Evolutionary conservation across 2,888 invertebrate genomes (phyloP).

Genomic region (Brenthis daphne): DNA sequence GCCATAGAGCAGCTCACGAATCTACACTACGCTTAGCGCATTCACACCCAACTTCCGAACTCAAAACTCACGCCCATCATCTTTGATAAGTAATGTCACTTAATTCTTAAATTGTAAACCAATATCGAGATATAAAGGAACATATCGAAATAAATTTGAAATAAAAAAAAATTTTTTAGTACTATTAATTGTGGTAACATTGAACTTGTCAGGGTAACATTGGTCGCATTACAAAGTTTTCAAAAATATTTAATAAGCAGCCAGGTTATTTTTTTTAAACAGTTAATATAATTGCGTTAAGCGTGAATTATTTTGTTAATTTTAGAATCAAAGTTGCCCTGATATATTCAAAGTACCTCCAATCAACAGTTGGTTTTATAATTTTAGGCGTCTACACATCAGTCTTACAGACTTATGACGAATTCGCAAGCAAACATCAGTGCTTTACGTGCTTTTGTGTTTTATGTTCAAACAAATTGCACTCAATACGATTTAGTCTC

Average conservation of each 20-base stretch:
- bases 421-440: conserved; percentile 37
- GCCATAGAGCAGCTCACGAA: conserved; percentile 48
- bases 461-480: conserved; percentile 26
- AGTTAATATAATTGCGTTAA: conserved; percentile 1
- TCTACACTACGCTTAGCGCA: conserved; percentile 41
- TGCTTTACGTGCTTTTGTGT: conserved; percentile 48
- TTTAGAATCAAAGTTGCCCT: not conserved
- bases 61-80: conserved; percentile 8
- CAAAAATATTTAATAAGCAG: not conserved
- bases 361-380: not conserved
- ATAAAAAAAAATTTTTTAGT: not conserved
- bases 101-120: conserved; percentile 16
- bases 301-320: not conserved
- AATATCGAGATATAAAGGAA: conserved; percentile 24
- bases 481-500: conserved; percentile 3
- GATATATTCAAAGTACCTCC: not conserved
- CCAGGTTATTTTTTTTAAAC: not conserved
- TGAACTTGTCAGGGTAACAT: conserved; percentile 6
- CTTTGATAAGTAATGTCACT: conserved; percentile 23
- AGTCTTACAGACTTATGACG: conserved; percentile 54
- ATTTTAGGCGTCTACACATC: conserved; percentile 36
- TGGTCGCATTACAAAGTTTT: not conserved
- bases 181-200: not conserved
- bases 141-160: conserved; percentile 18
- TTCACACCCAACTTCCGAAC: conserved; percentile 27